Base-by-base conservation (phyloP, 2,113 vertebrate species). In the Anguilla japonica region DNA sequence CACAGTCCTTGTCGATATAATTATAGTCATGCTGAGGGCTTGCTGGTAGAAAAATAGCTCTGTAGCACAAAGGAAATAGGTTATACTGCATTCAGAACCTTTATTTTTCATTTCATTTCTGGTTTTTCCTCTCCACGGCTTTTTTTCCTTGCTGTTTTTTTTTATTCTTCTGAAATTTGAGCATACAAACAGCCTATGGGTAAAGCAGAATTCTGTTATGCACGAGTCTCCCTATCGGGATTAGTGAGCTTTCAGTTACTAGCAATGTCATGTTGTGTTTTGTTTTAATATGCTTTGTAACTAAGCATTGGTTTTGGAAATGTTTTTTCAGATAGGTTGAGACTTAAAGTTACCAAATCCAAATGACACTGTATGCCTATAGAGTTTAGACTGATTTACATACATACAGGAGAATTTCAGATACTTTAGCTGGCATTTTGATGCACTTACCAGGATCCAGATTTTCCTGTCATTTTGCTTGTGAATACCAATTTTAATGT, bases 21-120 rank as follows among this genome's bases (percentile, higher is more conserved):
- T 71, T 71, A 71, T 71, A 71, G 20, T 71, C 63, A 26, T 26
- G 89, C 89, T 83, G 88, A 15, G 20, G 41, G 16, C 34, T n/a
- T n/a, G 75, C n/a, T 79, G 75, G 0, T 29, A 5, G 11, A 79
- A 26, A 79, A 79, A 79, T 79, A 79, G 34, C 14, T n/a, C 34
- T 79, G 34, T 22, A 79, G 26, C 75, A 79, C 57, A 14, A 60
- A 60, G 43, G 18, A 60, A 60, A 60, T 60, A 60, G 57, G 6
- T 14, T 60, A 11, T 16, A 60, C 2, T 60, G 57, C 57, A 60
- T 60, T 14, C 57, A 14, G 18, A 60, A 20, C 57, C 57, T 60
- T 14, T 60, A 3, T 60, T 60, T 60, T 60, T 60, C 57, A 14
- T 60, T 60, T 14, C 14, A 60, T 13, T 60, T 7, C 14, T 60